Evolutionary conservation across 2,113 vertebrate species (phyloP).

Genomic region (Nanorana parkeri): DNA sequence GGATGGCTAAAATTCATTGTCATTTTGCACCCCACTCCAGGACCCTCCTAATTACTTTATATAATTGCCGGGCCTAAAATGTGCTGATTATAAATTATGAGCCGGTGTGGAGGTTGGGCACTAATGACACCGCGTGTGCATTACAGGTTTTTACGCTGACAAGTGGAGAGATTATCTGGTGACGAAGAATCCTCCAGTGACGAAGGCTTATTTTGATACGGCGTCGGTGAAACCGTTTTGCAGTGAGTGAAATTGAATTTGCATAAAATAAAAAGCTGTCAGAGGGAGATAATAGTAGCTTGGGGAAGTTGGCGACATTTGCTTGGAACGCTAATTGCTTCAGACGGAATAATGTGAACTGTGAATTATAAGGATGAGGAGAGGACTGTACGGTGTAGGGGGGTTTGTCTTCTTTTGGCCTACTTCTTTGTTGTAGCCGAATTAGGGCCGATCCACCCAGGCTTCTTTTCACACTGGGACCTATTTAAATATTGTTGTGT

Average conservation of each 20-base stretch:
- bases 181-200: conserved; percentile 69
- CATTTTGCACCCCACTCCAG: not conserved
- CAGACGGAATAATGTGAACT: conserved; percentile 29
- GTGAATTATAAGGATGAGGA: conserved; percentile 37
- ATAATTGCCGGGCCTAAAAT: not conserved
- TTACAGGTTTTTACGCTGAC: conserved; percentile 84
- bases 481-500: conserved; percentile 51
- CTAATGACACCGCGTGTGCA: conserved; percentile 44
- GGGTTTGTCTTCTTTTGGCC: conserved; percentile 31
- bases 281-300: conserved; percentile 45
- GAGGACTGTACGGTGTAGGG: conserved; percentile 12
- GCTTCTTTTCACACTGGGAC: conserved; percentile 39
- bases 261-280: conserved; percentile 53
- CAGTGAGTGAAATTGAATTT: conserved; percentile 76
- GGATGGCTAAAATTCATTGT: not conserved
- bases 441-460: conserved; percentile 21
- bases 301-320: conserved; percentile 51
- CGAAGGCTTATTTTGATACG: conserved; percentile 87
- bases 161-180: conserved; percentile 79
- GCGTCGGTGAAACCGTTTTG: conserved; percentile 80
- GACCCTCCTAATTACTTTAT: not conserved
- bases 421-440: conserved; percentile 38
- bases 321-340: conserved; percentile 48
- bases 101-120: conserved; percentile 17
- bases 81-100: not conserved